Conservation (phyloP, 2,888 invertebrate species). For the Cephus nigrinus region DNA sequence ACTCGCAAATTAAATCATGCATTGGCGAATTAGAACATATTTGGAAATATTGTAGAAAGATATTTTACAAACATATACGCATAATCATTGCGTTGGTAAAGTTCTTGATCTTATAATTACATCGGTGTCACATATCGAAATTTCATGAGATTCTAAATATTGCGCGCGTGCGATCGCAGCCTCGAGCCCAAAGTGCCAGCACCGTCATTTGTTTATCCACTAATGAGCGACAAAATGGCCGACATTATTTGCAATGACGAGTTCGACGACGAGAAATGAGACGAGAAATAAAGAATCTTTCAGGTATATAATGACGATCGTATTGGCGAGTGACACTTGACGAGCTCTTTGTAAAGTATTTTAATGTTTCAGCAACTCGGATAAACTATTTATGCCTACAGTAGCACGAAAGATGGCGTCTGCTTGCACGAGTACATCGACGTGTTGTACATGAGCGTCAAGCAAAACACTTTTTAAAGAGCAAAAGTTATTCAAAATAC, state of each 20-base stretch:
- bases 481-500: background rate
- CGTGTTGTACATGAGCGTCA: background rate
- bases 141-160: constrained; percentile 12
- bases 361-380: background rate
- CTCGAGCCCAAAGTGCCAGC: constrained; percentile 47
- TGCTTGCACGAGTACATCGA: background rate
- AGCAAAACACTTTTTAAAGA: background rate
- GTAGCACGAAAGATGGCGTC: constrained; percentile 33
- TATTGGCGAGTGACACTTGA: background rate
- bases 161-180: constrained; percentile 41
- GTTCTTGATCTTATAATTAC: background rate
- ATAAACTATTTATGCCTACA: background rate
- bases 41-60: background rate
- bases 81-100: background rate
- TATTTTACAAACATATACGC: background rate
- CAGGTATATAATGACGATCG: background rate
- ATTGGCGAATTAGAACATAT: background rate
- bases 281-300: background rate
- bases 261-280: background rate
- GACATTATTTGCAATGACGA: constrained; percentile 22
- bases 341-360: background rate
- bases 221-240: constrained; percentile 59
- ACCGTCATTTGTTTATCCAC: constrained; percentile 56
- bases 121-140: background rate
- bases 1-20: background rate